Percentiles rank a stretch among this genome's conserved stretches.
Conservation (phyloP, 2,888 invertebrate species). For the Coleophora deauratella region DNA sequence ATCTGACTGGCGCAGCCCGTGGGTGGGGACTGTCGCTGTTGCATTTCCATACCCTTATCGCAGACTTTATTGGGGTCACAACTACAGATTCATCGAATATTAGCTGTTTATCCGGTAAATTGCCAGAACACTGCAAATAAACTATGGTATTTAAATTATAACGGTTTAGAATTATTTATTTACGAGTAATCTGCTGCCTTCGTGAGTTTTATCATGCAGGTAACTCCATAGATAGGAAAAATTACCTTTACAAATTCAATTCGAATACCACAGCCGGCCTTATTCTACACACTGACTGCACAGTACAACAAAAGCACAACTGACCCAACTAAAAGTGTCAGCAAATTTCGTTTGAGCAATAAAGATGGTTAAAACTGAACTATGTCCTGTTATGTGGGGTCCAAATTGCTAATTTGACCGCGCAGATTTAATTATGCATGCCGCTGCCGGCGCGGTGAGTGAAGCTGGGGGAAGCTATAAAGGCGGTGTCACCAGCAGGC, state of each 20-base stretch:
- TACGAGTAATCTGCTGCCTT: no score
- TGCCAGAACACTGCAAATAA: not conserved
- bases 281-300: no score
- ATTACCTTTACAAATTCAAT: no score
- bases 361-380: constrained; percentile 65
- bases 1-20: constrained; percentile 46
- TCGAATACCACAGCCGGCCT: no score
- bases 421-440: constrained; percentile 73
- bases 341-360: constrained; percentile 58
- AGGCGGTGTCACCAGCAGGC: constrained; percentile 62
- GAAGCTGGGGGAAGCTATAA: constrained; percentile 56
- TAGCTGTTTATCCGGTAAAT: constrained; percentile 2
- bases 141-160: not conserved
- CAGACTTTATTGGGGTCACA: constrained; percentile 36
- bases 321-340: no score
- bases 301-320: no score
- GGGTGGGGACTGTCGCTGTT: constrained; percentile 11
- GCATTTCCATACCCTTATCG: constrained; percentile 54
- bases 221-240: no score
- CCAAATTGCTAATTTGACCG: constrained; percentile 71
- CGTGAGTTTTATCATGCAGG: no score
- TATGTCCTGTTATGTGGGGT: constrained; percentile 60
- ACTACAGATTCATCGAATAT: constrained; percentile 17
- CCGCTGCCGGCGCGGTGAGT: constrained; percentile 31
- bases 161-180: no score